phyloP scores from a whole-genome alignment of 2,888 invertebrate species.

The Latheticus oryzae region DNA sequence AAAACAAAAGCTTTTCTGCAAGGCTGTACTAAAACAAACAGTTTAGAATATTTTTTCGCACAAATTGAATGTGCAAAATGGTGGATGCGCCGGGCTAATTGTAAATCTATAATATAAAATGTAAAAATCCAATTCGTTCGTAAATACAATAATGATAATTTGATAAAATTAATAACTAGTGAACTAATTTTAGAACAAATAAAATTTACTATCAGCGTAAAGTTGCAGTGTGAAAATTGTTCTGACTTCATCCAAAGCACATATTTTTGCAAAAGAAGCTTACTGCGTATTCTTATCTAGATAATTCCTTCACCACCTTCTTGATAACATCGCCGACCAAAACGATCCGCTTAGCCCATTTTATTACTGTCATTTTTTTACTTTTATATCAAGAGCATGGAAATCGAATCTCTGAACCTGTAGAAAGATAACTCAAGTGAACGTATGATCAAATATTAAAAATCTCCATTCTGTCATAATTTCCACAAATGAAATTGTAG shows the following conservation, averaged over 20 bases:
- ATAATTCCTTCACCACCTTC: conserved; percentile 33
- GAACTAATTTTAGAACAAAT: too few species aligned
- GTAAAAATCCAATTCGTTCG: too few species aligned
- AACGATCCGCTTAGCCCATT: conserved; percentile 29
- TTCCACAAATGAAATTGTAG: too few species aligned
- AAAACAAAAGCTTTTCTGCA: background rate
- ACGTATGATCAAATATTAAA: conserved; percentile 18
- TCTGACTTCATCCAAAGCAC: background rate
- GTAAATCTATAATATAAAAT: background rate
- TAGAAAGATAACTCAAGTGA: too few species aligned
- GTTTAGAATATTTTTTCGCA: background rate
- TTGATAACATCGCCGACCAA: conserved; percentile 25
- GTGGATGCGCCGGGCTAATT: background rate
- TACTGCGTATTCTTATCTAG: conserved; percentile 34
- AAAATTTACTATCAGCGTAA: too few species aligned
- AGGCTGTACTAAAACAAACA: too few species aligned
- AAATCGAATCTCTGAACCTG: conserved; percentile 25
- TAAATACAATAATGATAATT: too few species aligned
- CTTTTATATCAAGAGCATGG: conserved; percentile 20
- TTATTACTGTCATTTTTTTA: conserved; percentile 32
- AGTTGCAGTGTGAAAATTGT: too few species aligned
- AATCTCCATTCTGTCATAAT: conserved; percentile 3
- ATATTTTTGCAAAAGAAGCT: conserved; percentile 32
- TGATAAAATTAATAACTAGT: too few species aligned
- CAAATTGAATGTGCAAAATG: background rate